A percentile compares a stretch with the other conserved stretches of the same genome.
Evolutionary conservation across 2,113 vertebrate genomes (phyloP).

Genomic region (Heterotilapia buettikoferi): DNA sequence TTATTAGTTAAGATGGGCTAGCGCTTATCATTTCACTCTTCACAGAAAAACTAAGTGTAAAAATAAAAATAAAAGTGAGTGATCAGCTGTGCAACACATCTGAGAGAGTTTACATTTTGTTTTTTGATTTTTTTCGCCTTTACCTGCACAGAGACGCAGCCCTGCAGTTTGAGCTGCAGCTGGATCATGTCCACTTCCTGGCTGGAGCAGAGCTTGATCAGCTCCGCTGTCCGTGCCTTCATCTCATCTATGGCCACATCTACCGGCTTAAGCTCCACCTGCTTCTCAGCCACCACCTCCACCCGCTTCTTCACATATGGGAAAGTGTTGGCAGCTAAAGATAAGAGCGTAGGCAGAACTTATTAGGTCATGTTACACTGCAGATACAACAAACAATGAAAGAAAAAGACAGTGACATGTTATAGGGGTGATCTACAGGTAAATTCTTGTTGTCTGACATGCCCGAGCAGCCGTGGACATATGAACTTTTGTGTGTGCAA

Average conservation of each 20-base stretch:
- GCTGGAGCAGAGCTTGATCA: constrained; percentile 84
- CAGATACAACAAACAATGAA: not conserved
- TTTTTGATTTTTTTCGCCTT: rapidly evolving
- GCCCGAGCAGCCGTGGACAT: rapidly evolving
- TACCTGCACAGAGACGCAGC: constrained; percentile 96
- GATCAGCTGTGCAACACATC: rapidly evolving
- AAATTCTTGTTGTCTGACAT: not conserved
- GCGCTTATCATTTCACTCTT: not conserved
- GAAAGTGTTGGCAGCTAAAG: constrained; percentile 84
- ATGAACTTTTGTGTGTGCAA: not conserved
- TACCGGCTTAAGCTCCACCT: constrained; percentile 89
- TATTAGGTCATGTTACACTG: not conserved
- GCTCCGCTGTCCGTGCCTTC: constrained; percentile 83
- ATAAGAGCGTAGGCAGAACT: not conserved
- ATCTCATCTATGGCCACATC: constrained; percentile 96
- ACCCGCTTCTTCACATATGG: constrained; percentile 97
- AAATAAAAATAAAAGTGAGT: not conserved
- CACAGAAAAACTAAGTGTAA: not conserved
- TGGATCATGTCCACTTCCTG: constrained; percentile 95
- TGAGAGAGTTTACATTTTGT: rapidly evolving
- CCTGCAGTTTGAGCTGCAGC: constrained; percentile 93
- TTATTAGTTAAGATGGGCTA: not conserved
- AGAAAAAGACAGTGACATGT: not conserved
- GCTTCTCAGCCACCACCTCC: constrained; percentile 83
- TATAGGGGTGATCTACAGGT: rapidly evolving